phyloP scores from a whole-genome alignment of 2,888 invertebrate genomes.

The Hesperia comma region DNA sequence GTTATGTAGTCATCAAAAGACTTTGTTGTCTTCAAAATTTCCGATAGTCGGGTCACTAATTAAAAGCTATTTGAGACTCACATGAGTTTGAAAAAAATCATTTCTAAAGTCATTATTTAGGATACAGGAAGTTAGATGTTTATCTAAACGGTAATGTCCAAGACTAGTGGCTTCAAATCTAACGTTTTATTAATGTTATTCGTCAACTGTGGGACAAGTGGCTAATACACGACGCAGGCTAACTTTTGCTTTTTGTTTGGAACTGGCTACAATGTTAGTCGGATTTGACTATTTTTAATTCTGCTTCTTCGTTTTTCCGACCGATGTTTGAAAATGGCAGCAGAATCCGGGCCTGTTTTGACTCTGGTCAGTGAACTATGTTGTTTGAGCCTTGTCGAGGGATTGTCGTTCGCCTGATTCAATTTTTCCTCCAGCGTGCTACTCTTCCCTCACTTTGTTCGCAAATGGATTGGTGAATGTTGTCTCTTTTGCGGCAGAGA shows the following conservation, averaged over 20 bases:
- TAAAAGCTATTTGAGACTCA: too few species aligned
- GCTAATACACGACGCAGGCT: slow-evolving; percentile 16
- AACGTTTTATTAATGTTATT: neutral
- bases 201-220: slow-evolving; percentile 14
- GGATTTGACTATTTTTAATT: slow-evolving; percentile 37
- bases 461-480: slow-evolving; percentile 37
- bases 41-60: too few species aligned
- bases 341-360: slow-evolving; percentile 63
- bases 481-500: slow-evolving; percentile 29
- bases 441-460: slow-evolving; percentile 35
- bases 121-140: too few species aligned
- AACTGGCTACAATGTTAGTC: slow-evolving; percentile 34
- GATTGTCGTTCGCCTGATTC: slow-evolving; percentile 43
- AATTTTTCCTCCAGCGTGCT: slow-evolving; percentile 45
- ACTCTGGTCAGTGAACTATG: slow-evolving; percentile 59
- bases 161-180: neutral
- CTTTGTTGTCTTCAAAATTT: too few species aligned
- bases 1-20: too few species aligned
- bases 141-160: too few species aligned
- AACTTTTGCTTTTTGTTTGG: slow-evolving; percentile 38
- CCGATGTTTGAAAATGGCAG: slow-evolving; percentile 55
- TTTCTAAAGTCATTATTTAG: too few species aligned
- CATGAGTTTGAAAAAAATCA: too few species aligned
- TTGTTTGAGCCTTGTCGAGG: slow-evolving; percentile 43
- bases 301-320: slow-evolving; percentile 44